These are phyloP conservation scores for Perdita meconis DNA, from an alignment of 2,888 invertebrate species.

Conservation along the genomic window DNA sequence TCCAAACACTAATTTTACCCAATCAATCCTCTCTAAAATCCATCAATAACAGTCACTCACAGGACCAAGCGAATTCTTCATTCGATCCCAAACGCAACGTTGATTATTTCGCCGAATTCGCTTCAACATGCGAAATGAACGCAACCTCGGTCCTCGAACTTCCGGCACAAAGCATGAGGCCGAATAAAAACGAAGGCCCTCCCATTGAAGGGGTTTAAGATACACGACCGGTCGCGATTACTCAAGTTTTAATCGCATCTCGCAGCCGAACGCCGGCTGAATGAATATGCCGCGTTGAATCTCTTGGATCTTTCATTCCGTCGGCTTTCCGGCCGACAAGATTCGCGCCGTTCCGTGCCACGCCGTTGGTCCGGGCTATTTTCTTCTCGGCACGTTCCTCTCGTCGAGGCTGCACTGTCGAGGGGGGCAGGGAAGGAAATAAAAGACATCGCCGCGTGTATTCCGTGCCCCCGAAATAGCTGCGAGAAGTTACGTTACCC, in stretches of 20 bases:
- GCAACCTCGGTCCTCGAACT: constrained; percentile 1
- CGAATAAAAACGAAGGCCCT: neutral
- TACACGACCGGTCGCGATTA: constrained; percentile 25
- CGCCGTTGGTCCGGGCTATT: constrained; percentile 76
- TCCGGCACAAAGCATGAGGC: neutral
- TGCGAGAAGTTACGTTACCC: constrained; percentile 61
- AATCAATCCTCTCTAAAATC: no score
- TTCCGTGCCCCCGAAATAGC: constrained; percentile 63
- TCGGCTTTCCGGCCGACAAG: constrained; percentile 57
- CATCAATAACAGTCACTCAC: no score
- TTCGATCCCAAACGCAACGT: no score
- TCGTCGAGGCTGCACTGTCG: constrained; percentile 59
- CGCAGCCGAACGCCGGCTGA: constrained; percentile 34
- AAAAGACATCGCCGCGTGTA: constrained; percentile 48
- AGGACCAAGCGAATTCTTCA: no score
- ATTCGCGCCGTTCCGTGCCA: constrained; percentile 65
- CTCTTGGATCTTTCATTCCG: constrained; percentile 51
- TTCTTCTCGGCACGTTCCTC: constrained; percentile 73
- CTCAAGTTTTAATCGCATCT: constrained; percentile 49
- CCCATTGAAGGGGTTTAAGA: constrained; percentile 19
- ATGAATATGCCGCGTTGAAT: constrained; percentile 54
- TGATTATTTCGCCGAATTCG: no score
- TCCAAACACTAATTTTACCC: no score
- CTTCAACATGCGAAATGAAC: neutral
- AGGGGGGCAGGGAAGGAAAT: constrained; percentile 11